Percentiles rank a stretch among this genome's conserved stretches.
phyloP scores from a whole-genome alignment of 2,888 invertebrate species.

The Amphipoea lucens region DNA sequence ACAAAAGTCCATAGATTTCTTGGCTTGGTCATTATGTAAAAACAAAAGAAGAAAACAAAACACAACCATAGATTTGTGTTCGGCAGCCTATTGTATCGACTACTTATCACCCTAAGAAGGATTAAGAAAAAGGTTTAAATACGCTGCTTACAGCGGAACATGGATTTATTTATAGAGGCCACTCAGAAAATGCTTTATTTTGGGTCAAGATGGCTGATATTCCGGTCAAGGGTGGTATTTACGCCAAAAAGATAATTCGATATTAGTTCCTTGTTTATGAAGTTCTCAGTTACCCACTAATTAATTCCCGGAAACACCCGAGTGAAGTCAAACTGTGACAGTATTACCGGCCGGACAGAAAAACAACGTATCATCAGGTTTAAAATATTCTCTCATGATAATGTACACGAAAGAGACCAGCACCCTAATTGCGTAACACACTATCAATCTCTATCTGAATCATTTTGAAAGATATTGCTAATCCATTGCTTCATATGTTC shows the following conservation, averaged over 20 bases:
- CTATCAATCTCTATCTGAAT: no score
- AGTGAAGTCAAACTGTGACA: neutral
- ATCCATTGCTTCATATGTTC: no score
- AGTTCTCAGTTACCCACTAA: neutral
- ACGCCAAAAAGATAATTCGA: conserved; percentile 2
- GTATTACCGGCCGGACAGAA: no score
- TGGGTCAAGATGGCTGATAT: conserved; percentile 46
- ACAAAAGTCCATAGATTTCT: neutral
- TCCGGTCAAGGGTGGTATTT: conserved; percentile 12
- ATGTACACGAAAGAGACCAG: neutral
- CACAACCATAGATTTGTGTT: conserved; percentile 12
- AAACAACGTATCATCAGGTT: neutral
- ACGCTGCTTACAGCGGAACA: conserved; percentile 47
- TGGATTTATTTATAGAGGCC: conserved; percentile 51
- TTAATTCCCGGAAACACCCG: neutral
- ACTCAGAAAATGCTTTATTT: conserved; percentile 33
- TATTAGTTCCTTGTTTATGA: conserved; percentile 4
- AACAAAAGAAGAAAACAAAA: conserved; percentile 7
- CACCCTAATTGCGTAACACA: no score
- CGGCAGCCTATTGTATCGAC: conserved; percentile 25
- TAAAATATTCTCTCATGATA: neutral
- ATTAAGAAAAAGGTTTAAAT: conserved; percentile 58
- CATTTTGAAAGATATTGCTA: no score
- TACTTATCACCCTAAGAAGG: conserved; percentile 37
- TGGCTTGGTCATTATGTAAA: neutral